phyloP scores from a whole-genome alignment of 2,797 vertebrate genomes.

The Oryzias dopingdopingensis region DNA sequence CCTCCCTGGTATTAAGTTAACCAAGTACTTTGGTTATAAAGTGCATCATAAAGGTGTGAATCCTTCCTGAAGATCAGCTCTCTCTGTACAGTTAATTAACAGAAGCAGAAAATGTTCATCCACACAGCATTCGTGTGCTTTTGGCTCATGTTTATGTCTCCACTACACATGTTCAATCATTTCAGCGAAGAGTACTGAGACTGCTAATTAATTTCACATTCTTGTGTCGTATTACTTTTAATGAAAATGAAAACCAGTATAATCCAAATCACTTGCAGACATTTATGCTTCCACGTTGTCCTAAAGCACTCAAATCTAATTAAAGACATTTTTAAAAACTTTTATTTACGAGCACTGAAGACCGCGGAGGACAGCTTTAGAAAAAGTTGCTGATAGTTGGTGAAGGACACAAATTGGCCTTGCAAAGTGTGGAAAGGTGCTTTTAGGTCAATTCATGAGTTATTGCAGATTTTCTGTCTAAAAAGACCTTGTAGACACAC shows the following conservation, averaged over 20 bases:
- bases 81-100: too few relatives aligned
- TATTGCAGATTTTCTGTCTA: background rate
- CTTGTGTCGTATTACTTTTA: constrained; percentile 46
- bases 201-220: constrained; percentile 53
- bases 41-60: too few relatives aligned
- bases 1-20: too few relatives aligned
- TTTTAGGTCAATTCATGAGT: constrained; percentile 51
- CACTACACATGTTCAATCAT: constrained; percentile 27
- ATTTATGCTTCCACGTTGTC: constrained; percentile 27
- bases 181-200: constrained; percentile 23
- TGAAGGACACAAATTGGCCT: constrained; percentile 50
- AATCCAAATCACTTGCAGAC: constrained; percentile 37
- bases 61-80: too few relatives aligned
- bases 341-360: constrained; percentile 48
- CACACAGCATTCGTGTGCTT: background rate
- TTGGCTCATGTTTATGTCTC: constrained; percentile 11
- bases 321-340: constrained; percentile 50
- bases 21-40: too few relatives aligned
- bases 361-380: constrained; percentile 30
- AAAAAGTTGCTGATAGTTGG: constrained; percentile 35
- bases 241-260: constrained; percentile 56
- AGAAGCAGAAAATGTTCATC: too few relatives aligned
- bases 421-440: constrained; percentile 38
- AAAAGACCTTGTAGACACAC: constrained; percentile 44
- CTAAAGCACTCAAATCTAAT: constrained; percentile 56